These are phyloP conservation scores for Drosophila gaucha DNA, from an alignment of 2,888 invertebrate species.

Conservation along the genomic window DNA sequence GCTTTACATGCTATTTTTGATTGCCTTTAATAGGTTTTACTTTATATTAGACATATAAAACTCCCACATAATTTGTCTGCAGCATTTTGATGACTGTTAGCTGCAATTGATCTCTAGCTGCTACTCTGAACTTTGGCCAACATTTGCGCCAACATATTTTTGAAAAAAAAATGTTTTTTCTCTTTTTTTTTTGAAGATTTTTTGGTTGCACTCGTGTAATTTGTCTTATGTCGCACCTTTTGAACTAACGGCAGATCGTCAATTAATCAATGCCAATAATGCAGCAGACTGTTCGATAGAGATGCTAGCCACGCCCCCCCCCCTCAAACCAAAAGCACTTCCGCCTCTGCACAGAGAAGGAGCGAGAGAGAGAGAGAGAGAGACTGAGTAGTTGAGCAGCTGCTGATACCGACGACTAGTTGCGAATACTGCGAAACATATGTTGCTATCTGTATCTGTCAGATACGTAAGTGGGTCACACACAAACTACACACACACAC, in stretches of 20 bases:
- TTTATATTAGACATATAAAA: neutral
- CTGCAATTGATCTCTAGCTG: neutral
- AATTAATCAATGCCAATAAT: constrained; percentile 57
- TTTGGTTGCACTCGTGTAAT: constrained; percentile 28
- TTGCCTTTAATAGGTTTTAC: neutral
- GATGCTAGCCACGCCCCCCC: constrained; percentile 23
- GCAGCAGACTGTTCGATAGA: constrained; percentile 39
- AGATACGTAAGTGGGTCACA: constrained; percentile 72
- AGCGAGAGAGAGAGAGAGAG: neutral
- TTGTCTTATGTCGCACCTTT: constrained; percentile 56
- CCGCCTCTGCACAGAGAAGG: constrained; percentile 10
- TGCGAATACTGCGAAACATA: constrained; percentile 56
- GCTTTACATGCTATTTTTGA: too few species aligned
- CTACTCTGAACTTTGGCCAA: constrained; percentile 15
- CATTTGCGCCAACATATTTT: constrained; percentile 29
- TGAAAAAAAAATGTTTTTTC: constrained; percentile 30
- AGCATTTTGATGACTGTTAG: neutral
- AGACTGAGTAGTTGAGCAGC: constrained; percentile 23
- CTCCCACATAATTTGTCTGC: neutral
- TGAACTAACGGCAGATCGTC: constrained; percentile 48
- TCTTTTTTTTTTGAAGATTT: neutral
- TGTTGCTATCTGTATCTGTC: constrained; percentile 69
- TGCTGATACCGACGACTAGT: constrained; percentile 40
- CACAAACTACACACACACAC: constrained; percentile 22
- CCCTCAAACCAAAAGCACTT: too few species aligned